Evolutionary conservation across 2,113 vertebrate species (phyloP).

Genomic region (Arizona elegans): DNA sequence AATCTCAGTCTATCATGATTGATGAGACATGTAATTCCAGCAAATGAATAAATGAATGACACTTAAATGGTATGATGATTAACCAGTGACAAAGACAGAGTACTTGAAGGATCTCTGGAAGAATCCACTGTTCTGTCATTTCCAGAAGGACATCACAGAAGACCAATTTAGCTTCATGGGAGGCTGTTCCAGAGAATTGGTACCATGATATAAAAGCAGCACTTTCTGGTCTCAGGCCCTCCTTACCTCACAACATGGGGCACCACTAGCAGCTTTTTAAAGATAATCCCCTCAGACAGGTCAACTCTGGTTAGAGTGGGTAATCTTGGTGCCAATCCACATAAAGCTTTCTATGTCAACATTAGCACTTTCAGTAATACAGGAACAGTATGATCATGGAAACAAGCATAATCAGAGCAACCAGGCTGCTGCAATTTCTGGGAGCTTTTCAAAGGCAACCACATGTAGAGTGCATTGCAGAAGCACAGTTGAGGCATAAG

Average conservation of each 20-base stretch:
- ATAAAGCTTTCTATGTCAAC: not conserved
- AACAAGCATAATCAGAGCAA: not conserved
- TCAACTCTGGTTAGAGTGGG: not conserved
- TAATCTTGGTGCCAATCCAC: not conserved
- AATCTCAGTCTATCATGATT: not conserved
- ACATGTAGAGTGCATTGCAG: not conserved
- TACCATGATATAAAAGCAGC: not conserved
- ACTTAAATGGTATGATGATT: not conserved
- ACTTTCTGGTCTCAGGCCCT: not conserved
- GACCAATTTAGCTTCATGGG: not conserved
- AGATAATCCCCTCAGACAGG: not conserved
- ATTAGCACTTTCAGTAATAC: not conserved
- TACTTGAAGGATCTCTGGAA: not conserved
- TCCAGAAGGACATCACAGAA: not conserved
- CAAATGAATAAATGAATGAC: not conserved
- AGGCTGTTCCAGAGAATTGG: not conserved
- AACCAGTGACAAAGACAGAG: not conserved
- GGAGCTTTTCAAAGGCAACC: not conserved
- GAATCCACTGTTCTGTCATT: not conserved
- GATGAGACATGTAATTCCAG: not conserved
- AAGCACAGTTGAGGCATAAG: not conserved
- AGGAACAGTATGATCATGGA: not conserved
- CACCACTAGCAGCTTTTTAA: not conserved
- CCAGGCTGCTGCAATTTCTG: not conserved
- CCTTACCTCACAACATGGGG: not conserved